Evolutionary conservation across 2,888 invertebrate genomes (phyloP).

Genomic region (Suillia variegata): DNA sequence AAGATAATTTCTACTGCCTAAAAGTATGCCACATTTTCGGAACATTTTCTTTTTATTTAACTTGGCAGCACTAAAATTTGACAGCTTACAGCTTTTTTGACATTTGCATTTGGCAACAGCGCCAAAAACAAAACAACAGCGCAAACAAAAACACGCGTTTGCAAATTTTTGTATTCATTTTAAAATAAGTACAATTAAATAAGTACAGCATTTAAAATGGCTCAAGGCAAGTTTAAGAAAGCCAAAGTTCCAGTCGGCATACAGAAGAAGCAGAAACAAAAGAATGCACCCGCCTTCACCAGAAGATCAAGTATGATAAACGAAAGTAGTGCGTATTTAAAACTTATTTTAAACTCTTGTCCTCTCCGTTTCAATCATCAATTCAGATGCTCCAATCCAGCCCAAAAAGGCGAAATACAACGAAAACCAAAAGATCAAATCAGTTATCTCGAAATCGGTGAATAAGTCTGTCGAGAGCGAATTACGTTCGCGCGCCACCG

Average conservation of each 20-base stretch:
- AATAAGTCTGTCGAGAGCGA: slow-evolving; percentile 69
- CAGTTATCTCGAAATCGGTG: slow-evolving; percentile 67
- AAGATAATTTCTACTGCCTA: no score
- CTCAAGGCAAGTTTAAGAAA: slow-evolving; percentile 70
- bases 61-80: no score
- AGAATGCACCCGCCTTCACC: slow-evolving; percentile 61
- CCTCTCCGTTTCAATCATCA: background rate
- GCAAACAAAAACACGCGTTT: background rate
- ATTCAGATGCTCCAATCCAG: slow-evolving; percentile 68
- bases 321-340: no score
- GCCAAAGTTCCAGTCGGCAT: slow-evolving; percentile 63
- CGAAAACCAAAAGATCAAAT: slow-evolving; percentile 68
- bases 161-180: background rate
- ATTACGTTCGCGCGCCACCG: slow-evolving; percentile 65
- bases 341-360: background rate
- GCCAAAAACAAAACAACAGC: background rate
- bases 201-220: slow-evolving; percentile 64
- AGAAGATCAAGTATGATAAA: slow-evolving; percentile 68
- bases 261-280: slow-evolving; percentile 65
- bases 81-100: no score
- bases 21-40: no score
- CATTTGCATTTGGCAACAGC: no score
- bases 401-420: slow-evolving; percentile 67
- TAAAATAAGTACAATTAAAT: background rate
- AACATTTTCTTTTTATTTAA: no score